phyloP scores from a whole-genome alignment of 1,140 invertebrate species.

The Neodiprion lecontei region DNA sequence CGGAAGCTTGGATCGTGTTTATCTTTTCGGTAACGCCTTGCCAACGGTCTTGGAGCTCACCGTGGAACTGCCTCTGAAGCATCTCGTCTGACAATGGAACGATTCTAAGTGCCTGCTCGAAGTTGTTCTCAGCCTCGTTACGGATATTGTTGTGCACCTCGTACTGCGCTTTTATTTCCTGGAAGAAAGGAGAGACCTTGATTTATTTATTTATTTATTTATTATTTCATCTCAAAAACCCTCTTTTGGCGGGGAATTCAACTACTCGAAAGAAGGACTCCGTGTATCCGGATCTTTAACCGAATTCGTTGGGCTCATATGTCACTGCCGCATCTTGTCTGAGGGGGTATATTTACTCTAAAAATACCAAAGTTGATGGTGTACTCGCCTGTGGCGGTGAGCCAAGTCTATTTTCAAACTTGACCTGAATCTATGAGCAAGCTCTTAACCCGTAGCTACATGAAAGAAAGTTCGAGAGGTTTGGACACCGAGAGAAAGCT shows the following conservation, averaged over 20 bases:
- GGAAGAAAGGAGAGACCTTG: conserved; percentile 31
- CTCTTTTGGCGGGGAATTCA: conserved; percentile 22
- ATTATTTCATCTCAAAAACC: conserved; percentile 21
- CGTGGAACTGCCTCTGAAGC: conserved; percentile 77
- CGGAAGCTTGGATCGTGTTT: conserved; percentile 68
- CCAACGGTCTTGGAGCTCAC: conserved; percentile 80
- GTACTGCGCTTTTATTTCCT: conserved; percentile 86
- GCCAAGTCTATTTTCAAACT: conserved; percentile 29
- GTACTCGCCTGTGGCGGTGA: conserved; percentile 18
- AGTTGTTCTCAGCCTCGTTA: conserved; percentile 73
- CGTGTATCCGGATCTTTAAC: background rate
- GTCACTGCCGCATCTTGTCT: background rate
- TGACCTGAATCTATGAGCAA: conserved; percentile 13
- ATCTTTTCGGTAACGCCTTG: conserved; percentile 70
- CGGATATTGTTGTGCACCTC: conserved; percentile 83
- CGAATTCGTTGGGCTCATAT: conserved; percentile 12
- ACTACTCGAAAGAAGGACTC: conserved; percentile 23
- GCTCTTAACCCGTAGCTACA: background rate
- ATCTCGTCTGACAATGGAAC: conserved; percentile 82
- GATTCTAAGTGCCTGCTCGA: conserved; percentile 79
- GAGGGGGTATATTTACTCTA: conserved; percentile 1
- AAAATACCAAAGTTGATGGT: conserved; percentile 9
- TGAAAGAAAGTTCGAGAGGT: conserved; percentile 15
- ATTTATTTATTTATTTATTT: conserved; percentile 6
- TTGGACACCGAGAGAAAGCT: conserved; percentile 7